Base-by-base conservation (phyloP, 1,140 invertebrate genomes). In the Drosophila equinoxialis region DNA sequence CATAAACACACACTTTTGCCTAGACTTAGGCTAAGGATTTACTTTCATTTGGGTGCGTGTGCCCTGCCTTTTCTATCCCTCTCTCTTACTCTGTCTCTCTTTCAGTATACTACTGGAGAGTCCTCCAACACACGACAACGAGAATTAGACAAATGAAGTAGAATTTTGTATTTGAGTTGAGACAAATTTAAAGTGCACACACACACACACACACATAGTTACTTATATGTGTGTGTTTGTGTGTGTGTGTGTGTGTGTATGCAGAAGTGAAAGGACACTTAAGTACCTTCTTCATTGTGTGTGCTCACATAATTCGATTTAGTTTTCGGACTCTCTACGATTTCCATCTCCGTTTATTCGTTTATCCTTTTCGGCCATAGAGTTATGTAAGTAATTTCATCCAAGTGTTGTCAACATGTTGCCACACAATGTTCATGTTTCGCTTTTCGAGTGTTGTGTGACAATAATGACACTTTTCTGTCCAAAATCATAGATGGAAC, bases 81-180 rank as follows among this genome's bases (percentile, higher is more conserved):
- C 45, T 64, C 58, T 70, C 51, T 48, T 17, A 62, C 6, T 66
- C 51, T 71, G 51, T 61, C 60, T 57, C 55, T 77, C 64, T 71
- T 65, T 64, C 45, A 55, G 63, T 68, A 66, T 81, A n/a, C 41
- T 81, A n/a, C 41, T 74, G 75, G 70, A 33, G 62, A 79, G 74
- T 66, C 51, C 83, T 83, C 70, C 71, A 11, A 77, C 55, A 77
- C 55, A 74, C 69, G 72, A 75, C 72, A 78, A 75, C 64, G 71
- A 68, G 77, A 87, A 87, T 89, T 89, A 87, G 84, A 87, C 84
- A 87, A 89, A 89, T 87, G 80, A 87, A 87, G 84, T 89, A 89
- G 84, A 87, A 74, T 71, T 81, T 87, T 77, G 77, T 78, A 68
- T 84, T 64, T 59, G 57, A 59, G 54, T 48, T 67, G 55, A 72